Evolutionary conservation across 2,113 vertebrate species (phyloP).

Genomic region (Limanda limanda): DNA sequence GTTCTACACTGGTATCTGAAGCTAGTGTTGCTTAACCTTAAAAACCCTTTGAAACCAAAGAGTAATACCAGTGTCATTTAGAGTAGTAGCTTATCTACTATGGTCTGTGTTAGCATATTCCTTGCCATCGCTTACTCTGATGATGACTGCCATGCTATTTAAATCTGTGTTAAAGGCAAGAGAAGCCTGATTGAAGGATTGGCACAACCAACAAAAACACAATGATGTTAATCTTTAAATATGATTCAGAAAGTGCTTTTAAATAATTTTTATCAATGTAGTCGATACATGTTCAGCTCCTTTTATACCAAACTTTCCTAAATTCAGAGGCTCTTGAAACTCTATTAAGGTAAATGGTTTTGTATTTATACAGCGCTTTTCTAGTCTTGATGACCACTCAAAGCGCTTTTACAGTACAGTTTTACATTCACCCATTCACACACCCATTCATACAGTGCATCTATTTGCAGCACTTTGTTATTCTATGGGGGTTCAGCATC

Average conservation of each 20-base stretch:
- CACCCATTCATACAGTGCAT: too few relatives aligned
- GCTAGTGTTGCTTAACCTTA: conserved; percentile 5
- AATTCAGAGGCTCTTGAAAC: neutral
- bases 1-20: too few relatives aligned
- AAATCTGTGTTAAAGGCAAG: too few relatives aligned
- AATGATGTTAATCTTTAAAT: conserved; percentile 16
- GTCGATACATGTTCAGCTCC: neutral
- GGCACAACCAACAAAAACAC: conserved; percentile 29
- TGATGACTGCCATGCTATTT: neutral
- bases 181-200: conserved; percentile 25
- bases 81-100: conserved; percentile 49
- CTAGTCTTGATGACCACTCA: too few relatives aligned
- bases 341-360: too few relatives aligned
- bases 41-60: conserved; percentile 14
- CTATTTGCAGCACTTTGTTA: too few relatives aligned
- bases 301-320: conserved; percentile 1
- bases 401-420: too few relatives aligned
- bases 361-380: too few relatives aligned
- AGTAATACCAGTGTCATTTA: conserved; percentile 48
- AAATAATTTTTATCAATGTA: neutral
- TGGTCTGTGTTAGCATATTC: conserved; percentile 21
- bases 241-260: conserved; percentile 57
- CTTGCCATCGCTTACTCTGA: neutral
- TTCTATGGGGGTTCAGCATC: too few relatives aligned
- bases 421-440: too few relatives aligned